A percentile compares a stretch with the other conserved stretches of the same genome.
phyloP scores from a whole-genome alignment of 2,888 invertebrate species.

The Chesias legatella region DNA sequence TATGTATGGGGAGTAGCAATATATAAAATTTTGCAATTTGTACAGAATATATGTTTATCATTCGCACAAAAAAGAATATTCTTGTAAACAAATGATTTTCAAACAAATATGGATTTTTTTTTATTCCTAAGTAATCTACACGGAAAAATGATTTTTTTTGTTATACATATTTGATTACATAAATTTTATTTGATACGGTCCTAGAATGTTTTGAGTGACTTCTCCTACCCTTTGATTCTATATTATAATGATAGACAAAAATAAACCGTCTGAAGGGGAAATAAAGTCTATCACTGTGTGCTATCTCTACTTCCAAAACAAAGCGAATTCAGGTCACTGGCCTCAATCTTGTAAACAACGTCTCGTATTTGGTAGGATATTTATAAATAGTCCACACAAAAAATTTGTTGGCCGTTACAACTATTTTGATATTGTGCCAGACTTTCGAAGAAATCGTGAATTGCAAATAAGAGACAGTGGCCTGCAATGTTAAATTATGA shows the following conservation, averaged over 20 bases:
- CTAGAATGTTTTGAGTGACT: too few species aligned
- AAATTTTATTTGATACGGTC: too few species aligned
- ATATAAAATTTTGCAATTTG: too few species aligned
- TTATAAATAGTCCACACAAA: conserved; percentile 41
- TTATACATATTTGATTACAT: too few species aligned
- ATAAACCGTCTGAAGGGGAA: conserved; percentile 1
- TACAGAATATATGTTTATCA: not conserved
- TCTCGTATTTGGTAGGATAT: conserved; percentile 42
- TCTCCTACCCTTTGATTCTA: too few species aligned
- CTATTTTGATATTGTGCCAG: conserved; percentile 32
- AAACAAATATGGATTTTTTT: too few species aligned
- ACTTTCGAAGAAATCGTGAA: conserved; percentile 24
- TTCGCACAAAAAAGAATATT: conserved; percentile 9
- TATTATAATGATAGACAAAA: not conserved
- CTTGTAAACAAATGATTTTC: not conserved
- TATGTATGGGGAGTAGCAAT: too few species aligned
- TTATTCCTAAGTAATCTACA: too few species aligned
- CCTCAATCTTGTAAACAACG: conserved; percentile 49
- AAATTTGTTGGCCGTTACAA: conserved; percentile 21
- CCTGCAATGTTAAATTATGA: conserved; percentile 13
- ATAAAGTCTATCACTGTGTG: conserved; percentile 4
- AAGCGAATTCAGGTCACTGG: conserved; percentile 42
- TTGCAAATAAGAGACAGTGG: conserved; percentile 3
- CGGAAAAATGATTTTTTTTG: too few species aligned
- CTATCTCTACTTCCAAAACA: conserved; percentile 15